Percentiles rank a stretch among this genome's conserved stretches.
phyloP scores from a whole-genome alignment of 2,113 vertebrate species.

The Gnathonemus echidnorhynchus region DNA sequence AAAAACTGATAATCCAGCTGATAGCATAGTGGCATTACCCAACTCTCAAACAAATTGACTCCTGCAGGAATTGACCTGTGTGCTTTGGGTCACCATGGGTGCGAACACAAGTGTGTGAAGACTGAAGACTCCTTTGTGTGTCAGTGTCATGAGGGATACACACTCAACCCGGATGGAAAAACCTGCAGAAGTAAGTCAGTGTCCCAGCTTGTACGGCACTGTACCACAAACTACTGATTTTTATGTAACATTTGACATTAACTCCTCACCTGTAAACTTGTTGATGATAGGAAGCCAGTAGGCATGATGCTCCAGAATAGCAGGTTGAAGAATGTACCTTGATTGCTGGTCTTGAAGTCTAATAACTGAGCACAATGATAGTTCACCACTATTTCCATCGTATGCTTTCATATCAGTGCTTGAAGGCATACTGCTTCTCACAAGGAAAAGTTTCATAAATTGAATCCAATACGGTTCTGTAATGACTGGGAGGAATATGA shows the following conservation, averaged over 20 bases:
- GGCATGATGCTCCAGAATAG: not conserved
- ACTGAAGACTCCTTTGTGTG: conserved; percentile 62
- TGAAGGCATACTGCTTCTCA: not conserved
- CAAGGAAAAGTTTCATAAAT: not conserved
- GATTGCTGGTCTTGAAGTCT: not conserved
- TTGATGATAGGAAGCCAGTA: not conserved
- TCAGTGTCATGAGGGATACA: conserved; percentile 57
- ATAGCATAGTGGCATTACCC: too few species aligned
- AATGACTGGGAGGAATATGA: not conserved
- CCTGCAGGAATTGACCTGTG: not conserved
- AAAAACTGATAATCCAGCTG: too few species aligned
- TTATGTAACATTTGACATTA: not conserved
- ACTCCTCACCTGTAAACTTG: not conserved
- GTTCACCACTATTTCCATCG: not conserved
- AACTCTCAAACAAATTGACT: not conserved
- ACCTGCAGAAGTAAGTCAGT: conserved; percentile 26
- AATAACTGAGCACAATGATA: not conserved
- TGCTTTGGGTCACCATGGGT: too few species aligned
- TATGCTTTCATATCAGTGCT: not conserved
- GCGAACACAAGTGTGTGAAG: not conserved
- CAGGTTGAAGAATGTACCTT: not conserved
- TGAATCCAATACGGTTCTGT: not conserved
- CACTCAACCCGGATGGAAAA: conserved; percentile 60
- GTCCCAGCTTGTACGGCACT: not conserved
- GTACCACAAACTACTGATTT: not conserved